A percentile compares a stretch with the other conserved stretches of the same genome.
These are phyloP conservation scores for Matsumurasca onukii DNA, from an alignment of 1,140 invertebrate genomes.

Conservation along the genomic window DNA sequence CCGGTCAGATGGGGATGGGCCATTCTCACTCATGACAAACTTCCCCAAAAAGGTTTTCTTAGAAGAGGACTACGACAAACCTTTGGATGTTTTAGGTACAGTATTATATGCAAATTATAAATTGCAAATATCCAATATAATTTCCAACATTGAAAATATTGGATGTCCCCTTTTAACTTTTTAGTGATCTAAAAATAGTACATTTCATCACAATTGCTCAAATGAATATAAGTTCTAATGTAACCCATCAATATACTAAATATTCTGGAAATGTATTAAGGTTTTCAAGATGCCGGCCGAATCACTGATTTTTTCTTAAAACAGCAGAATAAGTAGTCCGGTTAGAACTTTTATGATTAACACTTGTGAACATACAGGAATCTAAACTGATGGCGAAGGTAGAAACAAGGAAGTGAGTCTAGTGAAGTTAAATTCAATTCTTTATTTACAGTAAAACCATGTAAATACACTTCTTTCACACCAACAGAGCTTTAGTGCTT, in stretches of 20 bases:
- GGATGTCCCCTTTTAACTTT: neutral
- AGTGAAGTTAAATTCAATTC: too few species aligned
- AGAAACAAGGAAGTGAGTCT: too few species aligned
- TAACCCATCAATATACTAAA: neutral
- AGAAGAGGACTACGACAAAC: conserved; percentile 85
- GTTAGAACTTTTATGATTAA: too few species aligned
- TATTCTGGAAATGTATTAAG: neutral
- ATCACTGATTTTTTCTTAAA: too few species aligned
- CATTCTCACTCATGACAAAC: conserved; percentile 79
- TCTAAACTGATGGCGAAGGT: too few species aligned
- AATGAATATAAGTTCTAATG: neutral
- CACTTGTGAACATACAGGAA: too few species aligned
- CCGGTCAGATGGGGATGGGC: conserved; percentile 59
- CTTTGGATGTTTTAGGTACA: conserved; percentile 78
- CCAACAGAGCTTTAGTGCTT: neutral
- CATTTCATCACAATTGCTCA: neutral
- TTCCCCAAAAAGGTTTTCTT: conserved; percentile 85
- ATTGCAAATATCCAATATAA: neutral
- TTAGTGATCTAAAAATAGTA: neutral
- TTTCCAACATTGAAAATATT: neutral
- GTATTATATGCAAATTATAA: neutral
- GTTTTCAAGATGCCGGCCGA: neutral
- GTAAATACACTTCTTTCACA: neutral
- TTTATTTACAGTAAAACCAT: too few species aligned
- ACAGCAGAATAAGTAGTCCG: too few species aligned